Evolutionary conservation across 2,113 vertebrate genomes (phyloP), one percentile per base, ranked within the genome.

Genomic region (Pelecanus crispus): DNA sequence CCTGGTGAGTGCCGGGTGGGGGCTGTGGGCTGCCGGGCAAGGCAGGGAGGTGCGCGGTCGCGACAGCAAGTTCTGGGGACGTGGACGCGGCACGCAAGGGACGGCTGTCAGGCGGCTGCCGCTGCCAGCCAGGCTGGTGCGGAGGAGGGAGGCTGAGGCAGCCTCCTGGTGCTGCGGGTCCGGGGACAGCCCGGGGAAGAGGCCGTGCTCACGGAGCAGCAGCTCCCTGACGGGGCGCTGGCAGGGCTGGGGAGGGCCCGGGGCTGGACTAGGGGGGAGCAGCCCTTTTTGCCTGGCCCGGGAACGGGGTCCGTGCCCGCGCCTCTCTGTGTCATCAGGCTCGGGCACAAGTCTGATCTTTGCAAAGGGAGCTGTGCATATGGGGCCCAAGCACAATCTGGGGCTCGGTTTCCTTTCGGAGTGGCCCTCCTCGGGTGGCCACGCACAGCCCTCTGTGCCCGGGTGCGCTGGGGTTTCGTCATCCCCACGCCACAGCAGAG

Each of bases 1-100:
- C 97, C 98, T 99, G 99, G 99, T 99, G 95, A 94, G 99, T 80
- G 72, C 18, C 0, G 4, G 49, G 38, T 4, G 1, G 36, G 58
- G 72, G 42, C 63, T 42, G 40, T 6, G 2, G 7, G 1, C 28
- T 29, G 65, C 55, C 7, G 15, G 63, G 44, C 1, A 4, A 34
- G 31, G 31, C 18, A 25, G 21, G 32, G 19, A 5, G 26, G 50
- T 1, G 0, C 0, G 0, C 2, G 5, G 62, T 36, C 8, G 0
- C 1, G 13, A 10, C 17, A 14, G 62, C 0, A 0, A 12, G 28
- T 29, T 29, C 66, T 87, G 91, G 66, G 52, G 21, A 17, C 1
- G 1, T 4, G 2, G n/a, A 13, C 0, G 2, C 26, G 63, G 29
- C 32, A 63, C 4, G 15, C 0, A 1, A 49, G 31, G 81, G 44